Percentiles rank a stretch among this genome's conserved stretches.
phyloP scores from a whole-genome alignment of 2,113 vertebrate genomes.

The Arenaria interpres region DNA sequence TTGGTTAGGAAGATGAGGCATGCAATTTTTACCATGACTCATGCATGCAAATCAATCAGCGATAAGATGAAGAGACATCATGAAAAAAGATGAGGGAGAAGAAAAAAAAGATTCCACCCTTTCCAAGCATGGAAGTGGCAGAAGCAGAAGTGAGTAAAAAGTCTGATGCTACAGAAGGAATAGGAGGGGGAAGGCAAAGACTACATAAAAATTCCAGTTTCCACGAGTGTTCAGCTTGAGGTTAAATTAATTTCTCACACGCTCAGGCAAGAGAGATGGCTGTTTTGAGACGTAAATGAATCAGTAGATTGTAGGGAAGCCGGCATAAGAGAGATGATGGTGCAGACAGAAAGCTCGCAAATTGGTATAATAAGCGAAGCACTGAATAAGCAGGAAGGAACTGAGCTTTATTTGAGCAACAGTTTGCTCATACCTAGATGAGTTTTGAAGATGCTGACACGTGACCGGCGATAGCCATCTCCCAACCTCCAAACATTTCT shows the following conservation, averaged over 20 bases:
- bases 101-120: not conserved
- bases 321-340: not conserved
- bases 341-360: not conserved
- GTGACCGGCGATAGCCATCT: slow-evolving; percentile 24
- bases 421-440: slow-evolving; percentile 6
- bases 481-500: not conserved
- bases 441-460: slow-evolving; percentile 1
- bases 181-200: not conserved
- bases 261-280: not conserved
- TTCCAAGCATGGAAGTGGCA: not conserved
- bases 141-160: not conserved
- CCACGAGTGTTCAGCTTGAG: not conserved
- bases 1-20: not conserved
- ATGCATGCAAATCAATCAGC: not conserved
- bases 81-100: not conserved
- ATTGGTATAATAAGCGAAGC: slow-evolving; percentile 32
- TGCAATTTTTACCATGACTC: not conserved
- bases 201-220: not conserved
- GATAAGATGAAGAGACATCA: not conserved
- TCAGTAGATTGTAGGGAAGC: slow-evolving; percentile 14
- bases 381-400: slow-evolving; percentile 55
- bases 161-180: not conserved
- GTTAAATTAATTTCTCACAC: not conserved
- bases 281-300: not conserved
- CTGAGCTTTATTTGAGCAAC: slow-evolving; percentile 29